A percentile compares a stretch with the other conserved stretches of the same genome.
phyloP scores from a whole-genome alignment of 2,888 invertebrate species.

The Emmelina monodactyla region DNA sequence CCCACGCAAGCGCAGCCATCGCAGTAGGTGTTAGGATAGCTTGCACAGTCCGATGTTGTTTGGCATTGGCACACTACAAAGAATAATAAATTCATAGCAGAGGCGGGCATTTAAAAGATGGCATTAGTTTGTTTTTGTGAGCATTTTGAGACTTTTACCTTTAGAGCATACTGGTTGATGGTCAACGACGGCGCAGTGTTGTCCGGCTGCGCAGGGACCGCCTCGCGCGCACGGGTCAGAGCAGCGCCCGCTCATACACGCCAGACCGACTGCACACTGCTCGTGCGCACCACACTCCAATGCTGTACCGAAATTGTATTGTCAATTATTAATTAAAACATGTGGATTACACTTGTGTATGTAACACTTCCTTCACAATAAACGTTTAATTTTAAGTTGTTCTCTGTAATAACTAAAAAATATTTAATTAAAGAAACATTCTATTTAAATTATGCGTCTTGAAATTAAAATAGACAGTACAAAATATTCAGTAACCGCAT shows the following conservation, averaged over 20 bases:
- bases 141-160: constrained; percentile 43
- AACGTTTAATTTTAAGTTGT: no score
- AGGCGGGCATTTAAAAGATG: no score
- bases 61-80: constrained; percentile 74
- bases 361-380: no score
- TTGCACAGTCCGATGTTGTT: constrained; percentile 70
- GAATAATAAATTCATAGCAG: constrained; percentile 1
- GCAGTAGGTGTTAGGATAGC: constrained; percentile 63
- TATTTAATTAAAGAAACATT: no score
- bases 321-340: no score
- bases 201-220: constrained; percentile 76
- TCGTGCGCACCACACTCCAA: constrained; percentile 80
- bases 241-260: constrained; percentile 82
- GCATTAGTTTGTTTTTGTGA: no score
- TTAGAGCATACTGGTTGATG: constrained; percentile 86
- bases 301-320: constrained; percentile 64
- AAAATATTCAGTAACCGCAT: no score
- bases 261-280: constrained; percentile 79
- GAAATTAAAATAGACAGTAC: no score
- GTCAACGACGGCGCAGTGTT: constrained; percentile 83
- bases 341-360: no score
- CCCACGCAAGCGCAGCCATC: constrained; percentile 75
- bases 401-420: no score
- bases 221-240: constrained; percentile 80
- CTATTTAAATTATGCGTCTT: no score